phyloP scores from a whole-genome alignment of 2,888 invertebrate genomes.

The Flabesymbios commensalis region DNA sequence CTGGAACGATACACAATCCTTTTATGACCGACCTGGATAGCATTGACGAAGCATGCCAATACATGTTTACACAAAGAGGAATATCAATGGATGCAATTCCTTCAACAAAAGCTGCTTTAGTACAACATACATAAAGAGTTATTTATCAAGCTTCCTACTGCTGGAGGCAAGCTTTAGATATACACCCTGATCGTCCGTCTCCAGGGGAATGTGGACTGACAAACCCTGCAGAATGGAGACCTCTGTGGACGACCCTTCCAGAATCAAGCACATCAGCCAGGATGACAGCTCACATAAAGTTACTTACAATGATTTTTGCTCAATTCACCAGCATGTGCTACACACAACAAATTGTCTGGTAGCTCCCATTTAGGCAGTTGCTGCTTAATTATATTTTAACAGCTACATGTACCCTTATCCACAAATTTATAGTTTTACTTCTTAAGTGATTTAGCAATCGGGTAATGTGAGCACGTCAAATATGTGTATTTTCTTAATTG shows the following conservation, averaged over 20 bases:
- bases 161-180: constrained; percentile 13
- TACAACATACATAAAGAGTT: constrained; percentile 27
- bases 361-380: no score
- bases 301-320: no score
- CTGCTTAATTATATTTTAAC: no score
- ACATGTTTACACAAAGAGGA: constrained; percentile 26
- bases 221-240: neutral
- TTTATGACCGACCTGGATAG: constrained; percentile 19
- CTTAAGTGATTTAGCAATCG: no score
- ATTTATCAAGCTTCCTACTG: constrained; percentile 27
- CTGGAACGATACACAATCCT: constrained; percentile 34
- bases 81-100: constrained; percentile 24
- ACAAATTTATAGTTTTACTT: no score
- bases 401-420: no score
- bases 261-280: neutral
- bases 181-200: constrained; percentile 1
- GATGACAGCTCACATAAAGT: no score
- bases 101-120: constrained; percentile 31
- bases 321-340: no score
- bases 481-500: no score
- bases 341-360: no score
- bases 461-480: no score
- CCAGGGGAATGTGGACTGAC: constrained; percentile 7
- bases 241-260: neutral
- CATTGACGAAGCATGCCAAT: constrained; percentile 27